phyloP scores from a whole-genome alignment of 2,888 invertebrate species.

The Linhomoeus sp. region DNA sequence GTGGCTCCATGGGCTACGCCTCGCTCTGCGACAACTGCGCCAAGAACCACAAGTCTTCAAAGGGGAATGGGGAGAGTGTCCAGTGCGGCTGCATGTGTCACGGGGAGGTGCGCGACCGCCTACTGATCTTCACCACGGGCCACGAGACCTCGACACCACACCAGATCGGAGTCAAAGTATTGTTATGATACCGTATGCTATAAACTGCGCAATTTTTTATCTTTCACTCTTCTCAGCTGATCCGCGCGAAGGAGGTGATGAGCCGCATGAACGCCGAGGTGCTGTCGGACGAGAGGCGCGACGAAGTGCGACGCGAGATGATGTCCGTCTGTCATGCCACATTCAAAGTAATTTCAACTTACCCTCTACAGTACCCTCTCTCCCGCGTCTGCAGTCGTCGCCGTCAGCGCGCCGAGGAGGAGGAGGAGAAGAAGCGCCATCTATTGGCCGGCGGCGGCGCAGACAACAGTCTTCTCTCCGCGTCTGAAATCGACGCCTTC shows the following conservation, averaged over 20 bases:
- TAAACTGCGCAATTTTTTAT: too few species aligned
- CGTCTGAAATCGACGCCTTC: not conserved
- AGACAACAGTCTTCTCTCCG: too few species aligned
- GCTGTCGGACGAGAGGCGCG: constrained; percentile 2
- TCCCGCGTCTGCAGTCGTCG: too few species aligned
- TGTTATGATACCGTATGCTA: not conserved
- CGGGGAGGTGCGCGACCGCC: constrained; percentile 35
- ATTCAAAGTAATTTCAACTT: too few species aligned
- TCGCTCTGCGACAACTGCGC: too few species aligned
- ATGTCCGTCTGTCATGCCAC: too few species aligned
- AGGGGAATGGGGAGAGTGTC: too few species aligned
- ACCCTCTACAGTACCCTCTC: too few species aligned
- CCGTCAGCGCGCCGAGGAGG: too few species aligned
- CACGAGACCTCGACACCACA: constrained; percentile 63
- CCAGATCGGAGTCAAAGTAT: constrained; percentile 45
- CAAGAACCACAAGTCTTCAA: too few species aligned
- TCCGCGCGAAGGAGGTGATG: not conserved
- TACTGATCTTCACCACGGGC: constrained; percentile 61
- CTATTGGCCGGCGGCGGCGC: not conserved
- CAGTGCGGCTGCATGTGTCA: constrained; percentile 6
- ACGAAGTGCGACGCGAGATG: not conserved
- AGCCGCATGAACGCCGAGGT: constrained; percentile 4
- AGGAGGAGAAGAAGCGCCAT: not conserved
- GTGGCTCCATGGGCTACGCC: too few species aligned
- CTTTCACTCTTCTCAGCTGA: not conserved